Conservation (phyloP, 2,113 vertebrate genomes). For the Oriolus oriolus region DNA sequence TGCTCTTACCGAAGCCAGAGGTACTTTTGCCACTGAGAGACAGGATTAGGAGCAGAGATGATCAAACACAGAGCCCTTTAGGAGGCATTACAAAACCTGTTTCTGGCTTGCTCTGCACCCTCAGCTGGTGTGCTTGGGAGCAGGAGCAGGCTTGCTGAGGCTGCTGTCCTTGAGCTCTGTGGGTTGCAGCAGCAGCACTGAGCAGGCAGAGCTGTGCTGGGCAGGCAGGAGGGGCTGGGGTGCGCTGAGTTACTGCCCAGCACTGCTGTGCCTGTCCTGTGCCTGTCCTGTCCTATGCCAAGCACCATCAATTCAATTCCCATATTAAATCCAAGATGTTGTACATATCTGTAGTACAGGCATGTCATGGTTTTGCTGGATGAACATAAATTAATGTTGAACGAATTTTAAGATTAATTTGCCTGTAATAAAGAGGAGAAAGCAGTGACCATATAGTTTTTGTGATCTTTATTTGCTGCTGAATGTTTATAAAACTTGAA, state of each 20-base stretch:
- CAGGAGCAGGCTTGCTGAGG: rapidly evolving
- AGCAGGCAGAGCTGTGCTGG: not conserved
- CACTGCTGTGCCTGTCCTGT: not conserved
- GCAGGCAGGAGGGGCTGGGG: not conserved
- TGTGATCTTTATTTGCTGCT: not conserved
- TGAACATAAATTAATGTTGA: not conserved
- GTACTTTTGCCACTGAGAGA: not conserved
- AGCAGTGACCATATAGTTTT: not conserved
- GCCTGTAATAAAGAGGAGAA: not conserved
- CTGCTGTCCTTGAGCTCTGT: not conserved
- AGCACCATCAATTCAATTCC: not conserved
- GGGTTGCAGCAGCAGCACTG: not conserved
- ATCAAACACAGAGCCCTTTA: not conserved
- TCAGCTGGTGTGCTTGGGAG: not conserved
- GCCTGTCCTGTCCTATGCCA: not conserved
- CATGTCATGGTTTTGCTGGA: not conserved
- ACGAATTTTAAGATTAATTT: not conserved
- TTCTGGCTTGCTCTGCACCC: not conserved
- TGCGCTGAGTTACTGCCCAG: not conserved
- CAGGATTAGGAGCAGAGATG: not conserved
- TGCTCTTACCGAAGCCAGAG: not conserved
- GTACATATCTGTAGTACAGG: not conserved
- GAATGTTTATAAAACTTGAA: not conserved
- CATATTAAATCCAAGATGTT: not conserved
- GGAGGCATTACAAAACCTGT: not conserved